A percentile compares a stretch with the other conserved stretches of the same genome.
These are phyloP conservation scores for Phylloscopus collybita DNA, from an alignment of 2,797 vertebrate genomes.

Conservation along the genomic window DNA sequence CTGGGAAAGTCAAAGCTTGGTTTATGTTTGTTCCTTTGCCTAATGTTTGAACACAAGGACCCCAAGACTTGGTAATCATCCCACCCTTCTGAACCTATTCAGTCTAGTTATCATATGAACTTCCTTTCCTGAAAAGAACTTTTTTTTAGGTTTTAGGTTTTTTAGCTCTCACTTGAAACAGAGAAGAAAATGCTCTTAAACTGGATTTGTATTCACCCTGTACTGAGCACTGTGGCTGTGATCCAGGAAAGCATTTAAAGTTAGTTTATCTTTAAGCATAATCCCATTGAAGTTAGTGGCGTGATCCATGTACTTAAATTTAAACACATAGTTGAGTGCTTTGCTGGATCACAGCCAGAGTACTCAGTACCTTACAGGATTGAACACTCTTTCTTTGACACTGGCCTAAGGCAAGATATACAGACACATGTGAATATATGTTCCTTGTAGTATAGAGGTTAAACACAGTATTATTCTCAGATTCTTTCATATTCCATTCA, in stretches of 20 bases:
- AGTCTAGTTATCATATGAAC: background rate
- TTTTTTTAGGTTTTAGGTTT: background rate
- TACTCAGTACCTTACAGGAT: background rate
- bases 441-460: background rate
- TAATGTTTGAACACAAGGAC: background rate
- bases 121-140: background rate
- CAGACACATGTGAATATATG: background rate
- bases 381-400: background rate
- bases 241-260: slow-evolving; percentile 47
- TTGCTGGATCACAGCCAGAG: slow-evolving; percentile 37
- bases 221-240: background rate
- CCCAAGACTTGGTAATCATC: background rate
- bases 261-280: slow-evolving; percentile 40
- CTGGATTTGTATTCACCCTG: background rate
- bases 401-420: slow-evolving; percentile 3
- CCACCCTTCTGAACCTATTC: background rate
- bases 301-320: slow-evolving; percentile 8
- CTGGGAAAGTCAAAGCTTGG: background rate
- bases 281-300: slow-evolving; percentile 21
- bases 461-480: slow-evolving; percentile 3
- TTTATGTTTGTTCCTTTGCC: background rate
- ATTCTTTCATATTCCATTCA: slow-evolving; percentile 15
- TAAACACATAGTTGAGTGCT: slow-evolving; percentile 9
- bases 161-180: background rate
- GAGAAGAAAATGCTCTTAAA: background rate